These are phyloP conservation scores for Iguana delicatissima DNA, from an alignment of 2,797 vertebrate genomes.

Conservation along the genomic window DNA sequence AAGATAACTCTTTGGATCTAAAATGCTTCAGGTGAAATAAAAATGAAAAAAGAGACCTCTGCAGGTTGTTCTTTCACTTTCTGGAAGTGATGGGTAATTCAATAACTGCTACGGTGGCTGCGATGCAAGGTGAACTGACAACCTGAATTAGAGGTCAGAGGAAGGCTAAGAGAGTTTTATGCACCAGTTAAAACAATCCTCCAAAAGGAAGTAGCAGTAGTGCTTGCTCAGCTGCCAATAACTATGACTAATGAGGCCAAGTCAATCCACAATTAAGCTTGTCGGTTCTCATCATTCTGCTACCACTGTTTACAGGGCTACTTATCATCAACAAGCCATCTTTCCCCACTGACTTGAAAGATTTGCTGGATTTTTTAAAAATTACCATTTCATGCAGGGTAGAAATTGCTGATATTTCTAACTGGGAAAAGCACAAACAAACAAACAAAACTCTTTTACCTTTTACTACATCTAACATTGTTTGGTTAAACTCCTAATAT, in stretches of 20 bases:
- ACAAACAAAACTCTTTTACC: background rate
- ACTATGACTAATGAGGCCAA: background rate
- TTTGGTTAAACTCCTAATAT: background rate
- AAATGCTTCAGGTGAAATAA: background rate
- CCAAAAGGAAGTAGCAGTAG: background rate
- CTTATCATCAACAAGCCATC: background rate
- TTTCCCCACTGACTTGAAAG: background rate
- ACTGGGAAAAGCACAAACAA: background rate
- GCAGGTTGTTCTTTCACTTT: conserved; percentile 22
- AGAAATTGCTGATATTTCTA: background rate
- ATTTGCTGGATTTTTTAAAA: background rate
- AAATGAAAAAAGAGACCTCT: conserved; percentile 13
- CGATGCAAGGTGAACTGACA: background rate
- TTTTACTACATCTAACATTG: background rate
- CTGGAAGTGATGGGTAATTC: background rate
- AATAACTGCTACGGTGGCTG: background rate
- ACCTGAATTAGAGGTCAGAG: conserved; percentile 21
- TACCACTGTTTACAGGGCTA: background rate
- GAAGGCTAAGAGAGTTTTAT: conserved; percentile 5
- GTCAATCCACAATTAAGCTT: background rate
- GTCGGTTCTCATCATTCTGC: background rate
- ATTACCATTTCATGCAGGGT: background rate
- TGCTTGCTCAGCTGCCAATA: conserved; percentile 1
- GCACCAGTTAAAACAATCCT: background rate
- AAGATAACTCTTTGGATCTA: background rate